Evolutionary conservation across 2,797 vertebrate genomes (phyloP), one percentile per base, ranked within the genome.

Genomic region (Fistularia commersonii): DNA sequence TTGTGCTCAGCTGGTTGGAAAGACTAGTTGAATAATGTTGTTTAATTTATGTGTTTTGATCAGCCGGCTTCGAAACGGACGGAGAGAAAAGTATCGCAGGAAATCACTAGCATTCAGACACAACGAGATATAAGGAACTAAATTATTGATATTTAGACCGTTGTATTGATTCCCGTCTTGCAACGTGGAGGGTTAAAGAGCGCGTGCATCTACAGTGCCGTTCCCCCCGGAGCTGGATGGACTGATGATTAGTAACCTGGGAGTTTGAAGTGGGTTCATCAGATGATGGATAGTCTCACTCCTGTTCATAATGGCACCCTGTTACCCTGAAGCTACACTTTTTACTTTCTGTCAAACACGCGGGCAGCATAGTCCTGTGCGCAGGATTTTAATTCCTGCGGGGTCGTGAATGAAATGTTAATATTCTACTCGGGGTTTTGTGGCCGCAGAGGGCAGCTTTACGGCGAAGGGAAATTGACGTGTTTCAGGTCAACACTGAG

Each of bases 381-480:
- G 33, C 6, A 49, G 35, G 48, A 37, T 43, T 60, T 63, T 34
- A 57, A 32, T 6, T 36, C 10, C 41, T 48, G n/a, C 11, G 11
- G 45, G 23, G 23, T 23, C 23, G 12, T 3, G 46, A 55, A 47
- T 45, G 64, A 47, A 55, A 56, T 66, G 66, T 77, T 71, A 59
- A 78, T 67, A 78, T 78, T 84, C 56, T 60, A 39, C 60, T 75
- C 57, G 69, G 61, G 46, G 14, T 48, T 67, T 63, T 62, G 48
- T 54, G 66, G 69, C 52, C 61, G 66, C 52, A 63, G 43, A 58
- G 53, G 34, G 54, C 60, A 48, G 61, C 56, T 69, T 61, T 52
- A 43, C 52, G 48, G 46, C 61, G 54, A 74, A 74, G 32, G 69
- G 53, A 72, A 72, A 74, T 72, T 76, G 71, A 78, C 74, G 67